Percentiles rank a stretch among this genome's conserved stretches.
These are phyloP conservation scores for Teleogryllus occipitalis DNA, from an alignment of 1,140 invertebrate genomes.

Conservation along the genomic window DNA sequence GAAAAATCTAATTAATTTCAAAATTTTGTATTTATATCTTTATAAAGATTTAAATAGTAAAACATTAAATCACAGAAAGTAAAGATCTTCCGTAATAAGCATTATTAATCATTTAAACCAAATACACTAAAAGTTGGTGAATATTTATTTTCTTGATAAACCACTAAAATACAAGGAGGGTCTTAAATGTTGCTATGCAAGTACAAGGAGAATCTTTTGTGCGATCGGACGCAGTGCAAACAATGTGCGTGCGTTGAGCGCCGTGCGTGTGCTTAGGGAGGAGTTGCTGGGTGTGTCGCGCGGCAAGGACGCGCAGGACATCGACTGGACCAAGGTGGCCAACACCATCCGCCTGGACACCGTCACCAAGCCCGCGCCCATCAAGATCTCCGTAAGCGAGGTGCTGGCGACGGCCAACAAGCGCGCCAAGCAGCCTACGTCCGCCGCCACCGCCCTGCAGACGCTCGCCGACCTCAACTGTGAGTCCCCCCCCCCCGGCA, in stretches of 20 bases:
- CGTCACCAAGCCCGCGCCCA: conserved; percentile 64
- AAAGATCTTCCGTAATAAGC: too few species aligned
- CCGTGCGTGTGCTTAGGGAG: conserved; percentile 46
- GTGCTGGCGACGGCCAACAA: conserved; percentile 52
- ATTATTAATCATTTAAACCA: too few species aligned
- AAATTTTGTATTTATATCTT: too few species aligned
- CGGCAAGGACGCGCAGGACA: conserved; percentile 69
- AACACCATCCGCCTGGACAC: conserved; percentile 45
- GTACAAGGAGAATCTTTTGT: too few species aligned
- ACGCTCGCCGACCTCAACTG: conserved; percentile 39
- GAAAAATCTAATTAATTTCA: too few species aligned
- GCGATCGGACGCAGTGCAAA: too few species aligned
- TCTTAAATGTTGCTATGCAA: too few species aligned
- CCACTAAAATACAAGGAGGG: too few species aligned
- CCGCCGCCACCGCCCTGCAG: conserved; percentile 29
- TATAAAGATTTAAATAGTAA: too few species aligned
- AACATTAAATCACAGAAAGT: too few species aligned
- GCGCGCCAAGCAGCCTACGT: conserved; percentile 37
- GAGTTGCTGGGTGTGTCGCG: conserved; percentile 74
- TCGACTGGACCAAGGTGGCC: conserved; percentile 74
- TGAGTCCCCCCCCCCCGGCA: conserved; percentile 28
- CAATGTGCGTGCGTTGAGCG: neutral
- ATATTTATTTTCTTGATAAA: too few species aligned
- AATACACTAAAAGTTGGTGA: too few species aligned
- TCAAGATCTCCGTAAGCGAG: conserved; percentile 69